Evolutionary conservation across 2,797 vertebrate genomes (phyloP).

Genomic region (Sebastes reedi): DNA sequence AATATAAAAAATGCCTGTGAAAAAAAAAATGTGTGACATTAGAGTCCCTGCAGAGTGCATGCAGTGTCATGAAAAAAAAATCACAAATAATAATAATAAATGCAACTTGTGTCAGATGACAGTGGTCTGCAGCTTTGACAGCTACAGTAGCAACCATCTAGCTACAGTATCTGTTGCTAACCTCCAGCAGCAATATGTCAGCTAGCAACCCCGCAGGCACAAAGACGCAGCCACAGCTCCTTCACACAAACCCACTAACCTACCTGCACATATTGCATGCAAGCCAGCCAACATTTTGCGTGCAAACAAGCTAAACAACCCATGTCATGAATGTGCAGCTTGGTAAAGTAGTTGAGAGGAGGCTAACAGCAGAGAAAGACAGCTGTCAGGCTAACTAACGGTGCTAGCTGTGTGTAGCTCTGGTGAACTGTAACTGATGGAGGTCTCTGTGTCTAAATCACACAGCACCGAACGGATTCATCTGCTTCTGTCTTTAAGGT

Average conservation of each 20-base stretch:
- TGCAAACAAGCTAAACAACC: not conserved
- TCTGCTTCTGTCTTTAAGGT: not conserved
- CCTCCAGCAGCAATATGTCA: slow-evolving; percentile 54
- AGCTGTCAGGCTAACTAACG: slow-evolving; percentile 77
- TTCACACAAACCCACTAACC: not conserved
- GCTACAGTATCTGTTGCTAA: slow-evolving; percentile 43
- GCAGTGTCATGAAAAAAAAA: not conserved
- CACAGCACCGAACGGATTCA: slow-evolving; percentile 15
- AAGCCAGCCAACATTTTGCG: not conserved
- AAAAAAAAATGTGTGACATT: too few relatives aligned
- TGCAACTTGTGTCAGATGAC: not conserved
- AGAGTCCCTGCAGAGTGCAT: not conserved
- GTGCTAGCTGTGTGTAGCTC: slow-evolving; percentile 57
- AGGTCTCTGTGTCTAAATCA: slow-evolving; percentile 39
- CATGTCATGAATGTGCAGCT: not conserved
- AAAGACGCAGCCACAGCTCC: slow-evolving; percentile 61
- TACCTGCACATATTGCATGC: not conserved
- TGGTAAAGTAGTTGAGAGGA: not conserved
- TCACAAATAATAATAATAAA: not conserved
- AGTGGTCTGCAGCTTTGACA: slow-evolving; percentile 41
- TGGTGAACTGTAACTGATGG: slow-evolving; percentile 65
- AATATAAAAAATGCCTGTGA: not conserved
- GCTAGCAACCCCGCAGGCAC: slow-evolving; percentile 70
- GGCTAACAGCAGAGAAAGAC: slow-evolving; percentile 41
- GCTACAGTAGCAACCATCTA: slow-evolving; percentile 27